Evolutionary conservation across 1,140 invertebrate genomes (phyloP).

Genomic region (Drosophila subobscura): DNA sequence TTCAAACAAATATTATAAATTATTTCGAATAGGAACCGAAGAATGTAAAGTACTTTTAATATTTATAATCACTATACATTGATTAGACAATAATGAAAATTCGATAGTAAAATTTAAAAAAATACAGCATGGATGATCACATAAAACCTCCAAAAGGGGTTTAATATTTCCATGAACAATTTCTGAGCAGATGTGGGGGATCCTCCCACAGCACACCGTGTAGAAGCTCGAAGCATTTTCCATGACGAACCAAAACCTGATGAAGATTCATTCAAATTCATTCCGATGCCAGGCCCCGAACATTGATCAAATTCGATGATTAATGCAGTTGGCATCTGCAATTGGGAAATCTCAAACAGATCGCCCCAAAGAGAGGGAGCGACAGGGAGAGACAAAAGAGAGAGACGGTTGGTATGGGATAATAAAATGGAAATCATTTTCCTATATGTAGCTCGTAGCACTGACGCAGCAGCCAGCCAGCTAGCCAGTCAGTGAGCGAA

Average conservation of each 20-base stretch:
- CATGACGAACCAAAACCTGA: conserved; percentile 45
- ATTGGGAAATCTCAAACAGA: conserved; percentile 49
- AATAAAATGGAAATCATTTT: conserved; percentile 16
- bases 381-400: not conserved
- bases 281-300: conserved; percentile 6
- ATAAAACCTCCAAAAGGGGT: too few species aligned
- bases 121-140: too few species aligned
- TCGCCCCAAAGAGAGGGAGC: too few species aligned
- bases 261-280: conserved; percentile 49
- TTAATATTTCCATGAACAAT: too few species aligned
- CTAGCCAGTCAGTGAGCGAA: not conserved
- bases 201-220: conserved; percentile 4
- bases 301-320: conserved; percentile 45
- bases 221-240: conserved; percentile 18
- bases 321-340: conserved; percentile 54
- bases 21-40: too few species aligned
- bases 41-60: too few species aligned
- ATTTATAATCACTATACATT: too few species aligned
- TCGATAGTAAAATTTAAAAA: too few species aligned
- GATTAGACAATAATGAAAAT: too few species aligned
- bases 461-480: conserved; percentile 12
- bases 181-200: not conserved
- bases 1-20: too few species aligned
- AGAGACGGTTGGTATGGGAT: not conserved
- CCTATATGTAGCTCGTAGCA: not conserved